Evolutionary conservation across 2,113 vertebrate genomes (phyloP), one percentile per base, ranked within the genome.

Genomic region (Sporophila hypoxantha): DNA sequence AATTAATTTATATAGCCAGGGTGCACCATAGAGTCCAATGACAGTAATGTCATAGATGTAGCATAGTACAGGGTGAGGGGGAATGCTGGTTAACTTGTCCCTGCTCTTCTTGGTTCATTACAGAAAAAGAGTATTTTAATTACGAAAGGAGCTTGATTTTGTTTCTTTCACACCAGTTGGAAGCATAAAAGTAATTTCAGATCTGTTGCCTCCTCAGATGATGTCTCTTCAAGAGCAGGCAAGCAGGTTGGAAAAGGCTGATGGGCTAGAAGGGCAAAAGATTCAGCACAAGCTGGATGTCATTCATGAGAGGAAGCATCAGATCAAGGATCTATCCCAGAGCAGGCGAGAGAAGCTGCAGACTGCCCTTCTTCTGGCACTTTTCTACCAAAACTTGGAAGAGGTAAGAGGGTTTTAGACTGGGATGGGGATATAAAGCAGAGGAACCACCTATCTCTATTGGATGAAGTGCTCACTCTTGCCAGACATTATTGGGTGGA

Each of bases 191-290:
- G 9, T 87, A 47, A 92, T 73, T 88, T 89, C 27, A 60, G 30
- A 29, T 80, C 76, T 84, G 8, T 95, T 95, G 19, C 36, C 49
- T 91, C 50, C 15, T 77, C 92, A 99, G 98, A 97, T 98, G 87
- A 79, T 60, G 6, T 96, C 97, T 50, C 96, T 99, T 92, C 93
- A 95, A 89, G 97, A 98, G n/a, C 97, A 97, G 66, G 94, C 95
- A 15, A 96, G 95, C 26, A 93, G 15, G 10, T 89, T 98, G 41
- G 90, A 74, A 62, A 92, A 93, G 55, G 32, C 56, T 47, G 73
- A 95, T 71, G 97, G 87, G 60, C 84, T 96, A 41, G 97, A 97
- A 78, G 84, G 86, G 5, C 81, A 69, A 8, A 95, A 88, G 21
- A 95, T 97, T 65, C 96, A 96, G 71, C 85, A 47, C 61, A 97